Conservation (phyloP, 2,888 invertebrate species). For the Netelia virgata region DNA sequence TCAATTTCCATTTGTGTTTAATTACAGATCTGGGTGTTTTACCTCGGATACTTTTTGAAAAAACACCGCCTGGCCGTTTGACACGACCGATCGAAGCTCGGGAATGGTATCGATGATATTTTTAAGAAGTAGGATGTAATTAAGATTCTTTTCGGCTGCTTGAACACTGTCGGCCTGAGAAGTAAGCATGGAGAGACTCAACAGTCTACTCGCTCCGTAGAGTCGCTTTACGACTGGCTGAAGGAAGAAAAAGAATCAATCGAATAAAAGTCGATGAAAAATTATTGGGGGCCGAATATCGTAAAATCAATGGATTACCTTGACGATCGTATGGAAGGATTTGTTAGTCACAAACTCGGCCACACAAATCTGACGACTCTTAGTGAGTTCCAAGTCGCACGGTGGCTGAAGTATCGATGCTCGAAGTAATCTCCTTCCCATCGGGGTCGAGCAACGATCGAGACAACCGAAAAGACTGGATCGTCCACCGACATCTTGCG, state of each 20-base stretch:
- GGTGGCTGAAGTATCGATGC: conserved; percentile 93
- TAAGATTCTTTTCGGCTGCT: conserved; percentile 91
- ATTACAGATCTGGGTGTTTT: not conserved
- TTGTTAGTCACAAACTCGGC: conserved; percentile 91
- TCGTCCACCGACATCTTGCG: conserved; percentile 85
- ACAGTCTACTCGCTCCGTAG: conserved; percentile 92
- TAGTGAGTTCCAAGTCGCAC: conserved; percentile 88
- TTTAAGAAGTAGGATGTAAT: conserved; percentile 92
- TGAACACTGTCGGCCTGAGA: conserved; percentile 83
- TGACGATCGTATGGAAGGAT: conserved; percentile 88
- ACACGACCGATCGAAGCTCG: conserved; percentile 87
- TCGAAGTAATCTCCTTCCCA: conserved; percentile 92
- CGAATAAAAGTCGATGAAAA: not conserved
- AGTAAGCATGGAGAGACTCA: conserved; percentile 87
- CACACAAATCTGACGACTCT: conserved; percentile 90
- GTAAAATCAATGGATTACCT: conserved; percentile 84
- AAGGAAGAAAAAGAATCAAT: conserved; percentile 14
- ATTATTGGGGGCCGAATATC: not conserved
- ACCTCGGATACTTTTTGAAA: conserved; percentile 88
- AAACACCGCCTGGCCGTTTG: conserved; percentile 86
- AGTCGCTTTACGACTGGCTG: conserved; percentile 88
- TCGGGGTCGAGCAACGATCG: conserved; percentile 89
- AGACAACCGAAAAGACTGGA: conserved; percentile 89
- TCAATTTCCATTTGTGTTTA: not conserved
- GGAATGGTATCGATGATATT: conserved; percentile 91